Evolutionary conservation across 2,113 vertebrate species (phyloP).

Genomic region (Holacanthus passer): DNA sequence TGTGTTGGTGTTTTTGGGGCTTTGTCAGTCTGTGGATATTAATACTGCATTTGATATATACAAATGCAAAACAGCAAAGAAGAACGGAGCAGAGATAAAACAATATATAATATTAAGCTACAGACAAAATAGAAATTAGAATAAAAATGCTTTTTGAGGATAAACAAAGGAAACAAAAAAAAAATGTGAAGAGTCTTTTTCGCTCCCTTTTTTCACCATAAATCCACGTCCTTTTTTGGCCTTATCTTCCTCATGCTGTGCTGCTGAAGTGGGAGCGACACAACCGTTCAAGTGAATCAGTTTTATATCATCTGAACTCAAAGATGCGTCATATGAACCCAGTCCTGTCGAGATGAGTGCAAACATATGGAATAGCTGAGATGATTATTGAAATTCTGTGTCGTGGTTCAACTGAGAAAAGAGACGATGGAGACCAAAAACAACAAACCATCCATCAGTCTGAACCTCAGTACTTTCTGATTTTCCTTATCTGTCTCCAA

Average conservation of each 20-base stretch:
- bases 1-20: neutral
- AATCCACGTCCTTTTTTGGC: neutral
- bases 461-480: too few relatives aligned
- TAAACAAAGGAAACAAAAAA: neutral
- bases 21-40: neutral
- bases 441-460: neutral
- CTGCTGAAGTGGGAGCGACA: neutral
- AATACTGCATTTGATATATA: neutral
- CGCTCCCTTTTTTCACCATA: neutral
- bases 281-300: neutral
- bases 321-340: neutral
- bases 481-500: neutral
- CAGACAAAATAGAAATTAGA: neutral
- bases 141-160: neutral
- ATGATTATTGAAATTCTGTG: neutral
- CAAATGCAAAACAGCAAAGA: neutral
- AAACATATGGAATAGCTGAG: neutral
- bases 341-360: neutral
- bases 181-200: neutral
- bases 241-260: neutral
- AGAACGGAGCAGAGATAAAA: conserved; percentile 3
- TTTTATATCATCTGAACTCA: neutral
- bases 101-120: neutral
- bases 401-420: neutral
- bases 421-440: neutral